Evolutionary conservation across 1,140 invertebrate genomes (phyloP).

Genomic region (Tribolium castaneum): DNA sequence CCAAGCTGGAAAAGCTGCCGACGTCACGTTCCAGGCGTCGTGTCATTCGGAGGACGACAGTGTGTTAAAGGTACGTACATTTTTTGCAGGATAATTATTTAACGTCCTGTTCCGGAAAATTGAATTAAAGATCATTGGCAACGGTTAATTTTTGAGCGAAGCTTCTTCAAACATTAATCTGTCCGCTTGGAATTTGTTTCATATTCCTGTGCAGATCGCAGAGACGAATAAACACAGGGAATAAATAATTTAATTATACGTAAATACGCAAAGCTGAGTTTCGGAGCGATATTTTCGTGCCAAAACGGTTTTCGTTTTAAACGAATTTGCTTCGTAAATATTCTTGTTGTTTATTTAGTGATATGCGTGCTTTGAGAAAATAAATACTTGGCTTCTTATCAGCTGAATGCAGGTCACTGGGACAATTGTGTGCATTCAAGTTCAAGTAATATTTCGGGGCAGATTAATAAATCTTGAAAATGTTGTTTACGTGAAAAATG

Average conservation of each 20-base stretch:
- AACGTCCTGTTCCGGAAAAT: too few relatives aligned
- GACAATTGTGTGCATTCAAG: neutral
- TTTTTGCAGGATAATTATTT: neutral
- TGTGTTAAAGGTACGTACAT: constrained; percentile 85
- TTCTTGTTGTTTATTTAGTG: neutral
- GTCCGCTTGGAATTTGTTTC: too few relatives aligned
- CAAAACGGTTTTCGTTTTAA: neutral
- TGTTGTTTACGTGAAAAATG: neutral
- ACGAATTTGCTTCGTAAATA: neutral
- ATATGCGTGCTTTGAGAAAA: neutral
- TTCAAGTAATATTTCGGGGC: neutral
- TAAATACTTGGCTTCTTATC: neutral
- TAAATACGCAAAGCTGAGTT: neutral
- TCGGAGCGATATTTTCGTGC: neutral
- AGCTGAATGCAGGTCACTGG: neutral
- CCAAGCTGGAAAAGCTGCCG: constrained; percentile 91
- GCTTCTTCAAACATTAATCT: too few relatives aligned
- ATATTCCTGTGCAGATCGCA: too few relatives aligned
- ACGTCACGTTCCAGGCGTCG: constrained; percentile 94
- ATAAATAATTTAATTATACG: neutral
- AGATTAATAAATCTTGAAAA: neutral
- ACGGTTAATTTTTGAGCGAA: too few relatives aligned
- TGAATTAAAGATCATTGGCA: too few relatives aligned
- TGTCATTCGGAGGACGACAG: constrained; percentile 96
- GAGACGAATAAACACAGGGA: neutral